Base-by-base conservation (phyloP, 2,888 invertebrate genomes). In the Campopleginae sp. region DNA sequence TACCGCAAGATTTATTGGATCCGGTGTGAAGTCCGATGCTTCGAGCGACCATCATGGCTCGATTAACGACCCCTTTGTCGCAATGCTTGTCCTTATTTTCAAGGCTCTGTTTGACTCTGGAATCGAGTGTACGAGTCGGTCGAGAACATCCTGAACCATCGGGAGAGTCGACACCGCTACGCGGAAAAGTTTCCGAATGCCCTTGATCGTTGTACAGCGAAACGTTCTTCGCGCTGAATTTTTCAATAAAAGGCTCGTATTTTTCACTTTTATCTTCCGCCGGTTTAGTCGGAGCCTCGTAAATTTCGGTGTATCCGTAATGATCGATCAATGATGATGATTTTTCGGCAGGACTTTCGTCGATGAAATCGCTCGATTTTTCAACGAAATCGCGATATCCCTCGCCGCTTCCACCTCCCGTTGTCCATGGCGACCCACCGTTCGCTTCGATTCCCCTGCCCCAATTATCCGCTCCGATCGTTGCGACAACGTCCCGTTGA, bases 1-100 rank as follows among this genome's bases (percentile, higher is more conserved):
- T 92, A 23, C 87, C 90, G 19, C 92, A 92, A 63, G 92, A 90
- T 83, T 93, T 92, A 48, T 90, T 91, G 19, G 92, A 91, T 54
- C 90, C 90, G 33, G 92, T 88, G 77, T 93, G 94, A 48, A 94
- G 89, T 1, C 94, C 94, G 58, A 94, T 93, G 82, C 94, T 93
- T 81, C 94, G 92, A 10, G 94, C 94, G 48, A 94, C 94, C 90
- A 94, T 93, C 92, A 94, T 94, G 8, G 94, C 94, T 87, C 94
- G 91, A 77, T 93, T 93, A n/a, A 93, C 93, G 44, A 93, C 92
- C 27, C 94, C 93, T 78, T 90, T 92, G n/a, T 94, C 93, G 77
- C 88, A 89, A 61, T 87, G 87, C 82, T 90, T 92, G n/a, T 93
- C 93, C 80, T 92, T 93, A 19, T 92, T 92, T 14, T 74, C 74